phyloP scores from a whole-genome alignment of 1,140 invertebrate genomes.

The Protaetia brevitarsis region DNA sequence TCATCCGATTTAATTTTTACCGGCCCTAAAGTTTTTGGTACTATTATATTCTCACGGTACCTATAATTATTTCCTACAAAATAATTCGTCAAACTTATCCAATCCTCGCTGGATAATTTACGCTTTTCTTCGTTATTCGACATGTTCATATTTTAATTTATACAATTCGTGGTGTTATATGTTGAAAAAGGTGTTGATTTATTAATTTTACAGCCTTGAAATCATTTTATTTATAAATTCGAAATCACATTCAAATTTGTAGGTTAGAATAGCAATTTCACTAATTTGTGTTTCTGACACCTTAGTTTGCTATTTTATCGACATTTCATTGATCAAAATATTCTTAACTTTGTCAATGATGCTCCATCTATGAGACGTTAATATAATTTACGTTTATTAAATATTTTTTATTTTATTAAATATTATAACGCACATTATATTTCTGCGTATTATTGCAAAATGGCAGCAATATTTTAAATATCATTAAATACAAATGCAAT shows the following conservation, averaged over 20 bases:
- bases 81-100: conserved; percentile 57
- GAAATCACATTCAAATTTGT: background rate
- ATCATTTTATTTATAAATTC: background rate
- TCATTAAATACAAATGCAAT: too few species aligned
- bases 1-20: conserved; percentile 79
- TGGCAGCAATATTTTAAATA: too few species aligned
- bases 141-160: conserved; percentile 39
- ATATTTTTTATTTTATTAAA: too few species aligned
- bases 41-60: conserved; percentile 77
- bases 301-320: background rate
- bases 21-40: conserved; percentile 72
- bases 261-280: background rate
- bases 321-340: too few species aligned
- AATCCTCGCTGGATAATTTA: conserved; percentile 41
- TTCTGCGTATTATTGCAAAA: too few species aligned
- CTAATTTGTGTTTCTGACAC: background rate
- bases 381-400: too few species aligned
- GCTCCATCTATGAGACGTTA: too few species aligned
- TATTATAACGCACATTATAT: too few species aligned
- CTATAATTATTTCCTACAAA: conserved; percentile 63
- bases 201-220: background rate
- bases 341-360: too few species aligned
- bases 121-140: conserved; percentile 27
- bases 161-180: too few species aligned
- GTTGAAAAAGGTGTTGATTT: too few species aligned